Evolutionary conservation across 2,888 invertebrate species (phyloP).

Genomic region (Falcaria lacertinaria): DNA sequence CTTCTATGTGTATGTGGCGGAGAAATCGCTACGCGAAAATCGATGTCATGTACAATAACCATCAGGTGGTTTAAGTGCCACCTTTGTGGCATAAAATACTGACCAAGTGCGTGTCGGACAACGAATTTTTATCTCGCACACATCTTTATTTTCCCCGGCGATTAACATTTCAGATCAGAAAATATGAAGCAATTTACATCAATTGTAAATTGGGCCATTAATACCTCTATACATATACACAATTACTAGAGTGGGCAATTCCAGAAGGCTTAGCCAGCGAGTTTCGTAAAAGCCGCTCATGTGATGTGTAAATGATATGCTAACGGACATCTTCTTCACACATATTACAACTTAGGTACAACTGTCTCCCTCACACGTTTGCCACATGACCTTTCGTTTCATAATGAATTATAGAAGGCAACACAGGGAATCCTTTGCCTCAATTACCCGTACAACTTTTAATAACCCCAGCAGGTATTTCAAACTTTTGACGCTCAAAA

Average conservation of each 20-base stretch:
- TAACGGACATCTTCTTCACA: constrained; percentile 18
- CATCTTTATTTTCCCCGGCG: too few species aligned
- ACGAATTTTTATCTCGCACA: too few species aligned
- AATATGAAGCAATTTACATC: too few species aligned
- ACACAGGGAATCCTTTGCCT: constrained; percentile 38
- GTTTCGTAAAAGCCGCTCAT: constrained; percentile 46
- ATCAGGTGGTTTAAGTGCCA: too few species aligned
- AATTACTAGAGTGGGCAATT: constrained; percentile 55
- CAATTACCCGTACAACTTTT: constrained; percentile 31
- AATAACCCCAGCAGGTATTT: constrained; percentile 12
- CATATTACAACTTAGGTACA: constrained; percentile 6
- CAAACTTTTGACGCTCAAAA: neutral
- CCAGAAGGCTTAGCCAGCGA: constrained; percentile 37
- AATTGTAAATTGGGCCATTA: too few species aligned
- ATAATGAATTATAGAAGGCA: constrained; percentile 33
- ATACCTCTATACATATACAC: constrained; percentile 18
- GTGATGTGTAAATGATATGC: constrained; percentile 65
- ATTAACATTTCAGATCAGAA: too few species aligned
- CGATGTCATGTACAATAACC: too few species aligned
- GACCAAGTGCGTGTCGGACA: too few species aligned
- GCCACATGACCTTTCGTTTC: constrained; percentile 21
- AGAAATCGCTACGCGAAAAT: too few species aligned
- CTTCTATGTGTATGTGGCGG: too few species aligned
- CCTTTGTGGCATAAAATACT: too few species aligned
- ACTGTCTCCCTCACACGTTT: constrained; percentile 15